Percentiles rank a stretch among this genome's conserved stretches.
Conservation (phyloP, 1,140 invertebrate species). For the Drosophila ercepeae region DNA sequence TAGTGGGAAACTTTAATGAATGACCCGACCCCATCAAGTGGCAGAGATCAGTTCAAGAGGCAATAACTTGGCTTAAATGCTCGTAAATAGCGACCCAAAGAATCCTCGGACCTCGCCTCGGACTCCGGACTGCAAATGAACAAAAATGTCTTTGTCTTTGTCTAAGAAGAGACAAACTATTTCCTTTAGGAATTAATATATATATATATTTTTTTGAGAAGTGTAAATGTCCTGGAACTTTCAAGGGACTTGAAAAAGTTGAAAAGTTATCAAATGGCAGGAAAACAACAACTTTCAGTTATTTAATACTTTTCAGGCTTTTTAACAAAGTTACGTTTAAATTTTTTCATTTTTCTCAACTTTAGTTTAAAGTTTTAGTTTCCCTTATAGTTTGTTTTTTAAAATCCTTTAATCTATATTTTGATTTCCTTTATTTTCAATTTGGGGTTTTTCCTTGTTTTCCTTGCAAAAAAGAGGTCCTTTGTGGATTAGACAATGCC, state of each 20-base stretch:
- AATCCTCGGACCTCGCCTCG: not conserved
- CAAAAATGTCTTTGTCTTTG: not conserved
- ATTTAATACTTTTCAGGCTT: no score
- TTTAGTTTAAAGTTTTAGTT: not conserved
- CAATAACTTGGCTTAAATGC: slow-evolving; percentile 20
- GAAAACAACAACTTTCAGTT: no score
- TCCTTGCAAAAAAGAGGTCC: slow-evolving; percentile 10
- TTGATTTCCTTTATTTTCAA: not conserved
- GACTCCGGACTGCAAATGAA: not conserved
- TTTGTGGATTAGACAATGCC: slow-evolving; percentile 67
- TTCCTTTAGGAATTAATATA: not conserved
- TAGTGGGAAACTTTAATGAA: slow-evolving; percentile 37
- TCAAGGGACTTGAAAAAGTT: not conserved
- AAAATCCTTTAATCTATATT: not conserved
- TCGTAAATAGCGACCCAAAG: slow-evolving; percentile 11
- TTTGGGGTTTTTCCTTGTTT: not conserved
- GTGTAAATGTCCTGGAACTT: not conserved
- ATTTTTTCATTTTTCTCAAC: slow-evolving; percentile 7
- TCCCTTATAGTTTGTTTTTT: not conserved
- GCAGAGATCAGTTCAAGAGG: slow-evolving; percentile 20
- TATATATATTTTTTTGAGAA: no score
- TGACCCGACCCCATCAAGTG: slow-evolving; percentile 15
- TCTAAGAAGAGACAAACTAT: not conserved
- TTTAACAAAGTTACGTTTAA: not conserved
- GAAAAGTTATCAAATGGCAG: not conserved